phyloP scores from a whole-genome alignment of 2,113 vertebrate species.

The Tetraodon nigroviridis region DNA sequence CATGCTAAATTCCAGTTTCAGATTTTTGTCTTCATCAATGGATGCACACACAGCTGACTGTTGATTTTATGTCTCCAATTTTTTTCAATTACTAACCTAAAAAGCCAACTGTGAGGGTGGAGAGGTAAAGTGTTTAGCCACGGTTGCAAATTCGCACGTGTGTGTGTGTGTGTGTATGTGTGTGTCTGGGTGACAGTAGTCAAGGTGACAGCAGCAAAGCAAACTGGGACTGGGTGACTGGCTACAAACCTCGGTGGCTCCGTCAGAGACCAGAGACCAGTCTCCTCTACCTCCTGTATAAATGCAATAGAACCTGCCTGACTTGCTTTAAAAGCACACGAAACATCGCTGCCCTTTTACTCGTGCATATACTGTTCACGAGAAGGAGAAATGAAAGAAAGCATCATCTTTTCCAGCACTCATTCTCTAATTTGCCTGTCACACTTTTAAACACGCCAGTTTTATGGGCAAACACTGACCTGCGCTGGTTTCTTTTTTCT shows the following conservation, averaged over 20 bases:
- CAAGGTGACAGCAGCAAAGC: neutral
- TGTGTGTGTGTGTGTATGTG: constrained; percentile 3
- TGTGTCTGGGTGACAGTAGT: constrained; percentile 5
- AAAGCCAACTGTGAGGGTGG: constrained; percentile 21
- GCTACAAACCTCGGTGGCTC: too few species aligned
- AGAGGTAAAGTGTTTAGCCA: constrained; percentile 13
- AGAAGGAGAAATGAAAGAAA: constrained; percentile 18
- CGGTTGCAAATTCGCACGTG: neutral
- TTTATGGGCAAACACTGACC: constrained; percentile 63
- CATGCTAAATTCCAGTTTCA: too few species aligned
- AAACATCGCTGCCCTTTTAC: constrained; percentile 50
- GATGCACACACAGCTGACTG: neutral
- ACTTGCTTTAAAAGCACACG: constrained; percentile 69
- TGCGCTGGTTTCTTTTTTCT: constrained; percentile 57
- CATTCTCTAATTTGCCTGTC: constrained; percentile 28
- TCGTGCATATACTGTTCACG: constrained; percentile 6
- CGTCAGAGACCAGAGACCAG: neutral
- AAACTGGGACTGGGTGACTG: neutral
- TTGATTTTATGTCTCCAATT: neutral
- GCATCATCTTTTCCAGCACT: constrained; percentile 41
- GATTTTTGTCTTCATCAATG: too few species aligned
- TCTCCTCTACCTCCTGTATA: constrained; percentile 49
- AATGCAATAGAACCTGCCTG: constrained; percentile 55
- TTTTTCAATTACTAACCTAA: neutral
- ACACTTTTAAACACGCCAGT: constrained; percentile 42